These are phyloP conservation scores for Parnassius orleans DNA, from an alignment of 2,888 invertebrate genomes.

Conservation along the genomic window DNA sequence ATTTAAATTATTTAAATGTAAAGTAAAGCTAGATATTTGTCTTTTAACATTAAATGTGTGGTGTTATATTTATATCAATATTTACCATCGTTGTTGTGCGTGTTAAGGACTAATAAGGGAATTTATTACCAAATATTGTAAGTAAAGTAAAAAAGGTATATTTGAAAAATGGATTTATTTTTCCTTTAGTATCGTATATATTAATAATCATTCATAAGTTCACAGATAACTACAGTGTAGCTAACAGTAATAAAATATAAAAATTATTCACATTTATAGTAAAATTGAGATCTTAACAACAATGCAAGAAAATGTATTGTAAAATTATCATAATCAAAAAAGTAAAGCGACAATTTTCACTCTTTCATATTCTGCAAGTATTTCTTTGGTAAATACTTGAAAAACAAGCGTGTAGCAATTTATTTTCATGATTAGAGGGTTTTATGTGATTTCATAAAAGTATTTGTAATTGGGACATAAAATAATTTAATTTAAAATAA, in stretches of 20 bases:
- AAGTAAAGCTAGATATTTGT: constrained; percentile 4
- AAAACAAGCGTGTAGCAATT: too few relatives aligned
- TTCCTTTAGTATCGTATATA: constrained; percentile 45
- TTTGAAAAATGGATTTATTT: constrained; percentile 54
- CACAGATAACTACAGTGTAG: constrained; percentile 46
- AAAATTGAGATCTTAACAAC: neutral
- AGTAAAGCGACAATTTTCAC: too few relatives aligned
- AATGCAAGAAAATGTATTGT: too few relatives aligned
- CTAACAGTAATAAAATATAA: constrained; percentile 41
- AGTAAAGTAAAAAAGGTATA: constrained; percentile 26
- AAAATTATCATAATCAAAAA: too few relatives aligned
- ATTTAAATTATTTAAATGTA: neutral
- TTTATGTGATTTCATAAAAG: too few relatives aligned
- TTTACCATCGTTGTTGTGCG: neutral
- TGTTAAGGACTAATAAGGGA: neutral
- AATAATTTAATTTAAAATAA: too few relatives aligned
- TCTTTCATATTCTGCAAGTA: too few relatives aligned
- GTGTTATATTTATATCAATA: constrained; percentile 14
- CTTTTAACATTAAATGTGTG: constrained; percentile 23
- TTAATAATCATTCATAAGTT: constrained; percentile 42
- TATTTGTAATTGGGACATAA: too few relatives aligned
- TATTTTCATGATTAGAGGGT: too few relatives aligned
- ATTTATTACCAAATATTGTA: neutral
- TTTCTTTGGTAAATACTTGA: too few relatives aligned
- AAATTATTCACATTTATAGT: constrained; percentile 1